Conservation (phyloP, 2,113 vertebrate species). For the Oreochromis aureus region DNA sequence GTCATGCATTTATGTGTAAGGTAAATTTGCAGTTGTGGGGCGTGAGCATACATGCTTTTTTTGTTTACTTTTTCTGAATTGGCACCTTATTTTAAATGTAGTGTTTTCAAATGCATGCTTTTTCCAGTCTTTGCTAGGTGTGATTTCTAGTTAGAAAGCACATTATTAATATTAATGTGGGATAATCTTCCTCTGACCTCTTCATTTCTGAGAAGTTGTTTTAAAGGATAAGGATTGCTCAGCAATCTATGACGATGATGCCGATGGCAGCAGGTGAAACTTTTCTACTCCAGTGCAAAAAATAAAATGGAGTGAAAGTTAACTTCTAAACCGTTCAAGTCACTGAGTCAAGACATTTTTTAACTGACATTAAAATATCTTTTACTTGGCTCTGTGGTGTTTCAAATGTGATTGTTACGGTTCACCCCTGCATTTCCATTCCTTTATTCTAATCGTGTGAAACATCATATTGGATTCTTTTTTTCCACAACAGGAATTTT, state of each 20-base stretch:
- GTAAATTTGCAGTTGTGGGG: not conserved
- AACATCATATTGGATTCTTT: constrained; percentile 47
- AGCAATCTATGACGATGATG: not conserved
- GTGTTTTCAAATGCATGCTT: not conserved
- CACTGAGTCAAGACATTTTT: not conserved
- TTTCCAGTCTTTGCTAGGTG: not conserved
- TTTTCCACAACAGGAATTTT: not conserved
- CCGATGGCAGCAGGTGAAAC: not conserved
- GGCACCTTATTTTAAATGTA: not conserved
- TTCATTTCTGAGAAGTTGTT: not conserved
- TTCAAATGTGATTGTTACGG: not conserved
- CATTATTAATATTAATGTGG: not conserved
- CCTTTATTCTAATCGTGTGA: constrained; percentile 31
- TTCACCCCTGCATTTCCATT: not conserved
- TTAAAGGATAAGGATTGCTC: not conserved
- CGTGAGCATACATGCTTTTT: not conserved
- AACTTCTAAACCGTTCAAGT: not conserved
- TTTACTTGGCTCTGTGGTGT: not conserved
- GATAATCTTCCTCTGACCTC: not conserved
- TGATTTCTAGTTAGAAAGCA: not conserved
- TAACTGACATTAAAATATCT: not conserved
- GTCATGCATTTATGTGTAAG: not conserved
- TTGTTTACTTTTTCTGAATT: not conserved
- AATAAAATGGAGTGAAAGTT: not conserved
- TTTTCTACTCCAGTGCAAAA: not conserved